Percentiles rank a stretch among this genome's conserved stretches.
These are phyloP conservation scores for Beroe ovata DNA, from an alignment of 37 sponge, comb jelly and placozoan species.

Conservation along the genomic window DNA sequence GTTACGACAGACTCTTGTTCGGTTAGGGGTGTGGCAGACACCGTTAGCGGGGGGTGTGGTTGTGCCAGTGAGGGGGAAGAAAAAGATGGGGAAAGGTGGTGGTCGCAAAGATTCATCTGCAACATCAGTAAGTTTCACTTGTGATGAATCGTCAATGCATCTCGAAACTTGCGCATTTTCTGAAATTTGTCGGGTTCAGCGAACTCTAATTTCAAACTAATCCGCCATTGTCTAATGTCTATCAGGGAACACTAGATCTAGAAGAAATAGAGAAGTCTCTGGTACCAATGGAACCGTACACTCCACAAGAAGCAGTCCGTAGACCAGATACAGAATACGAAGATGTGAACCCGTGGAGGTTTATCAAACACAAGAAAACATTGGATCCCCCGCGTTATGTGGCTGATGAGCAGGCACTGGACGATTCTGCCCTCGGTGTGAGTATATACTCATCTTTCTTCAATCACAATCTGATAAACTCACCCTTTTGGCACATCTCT, in stretches of 20 bases:
- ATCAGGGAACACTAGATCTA: background rate
- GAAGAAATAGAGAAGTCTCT: background rate
- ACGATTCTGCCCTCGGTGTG: constrained; percentile 21
- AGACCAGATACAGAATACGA: constrained; percentile 45
- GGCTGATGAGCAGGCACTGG: background rate
- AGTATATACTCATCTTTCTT: too few species aligned
- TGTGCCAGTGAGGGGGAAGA: background rate
- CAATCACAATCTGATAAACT: too few species aligned
- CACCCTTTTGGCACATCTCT: too few species aligned
- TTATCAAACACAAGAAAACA: constrained; percentile 16
- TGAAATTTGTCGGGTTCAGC: too few species aligned
- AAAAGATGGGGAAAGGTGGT: background rate
- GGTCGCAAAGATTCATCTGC: background rate
- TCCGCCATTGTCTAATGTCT: too few species aligned
- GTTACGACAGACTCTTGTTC: background rate
- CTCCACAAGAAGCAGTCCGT: background rate
- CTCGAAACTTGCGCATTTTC: too few species aligned
- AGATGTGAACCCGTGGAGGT: background rate
- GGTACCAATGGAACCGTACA: background rate
- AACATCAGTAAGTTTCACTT: background rate
- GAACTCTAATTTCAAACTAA: too few species aligned
- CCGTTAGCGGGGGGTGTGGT: background rate
- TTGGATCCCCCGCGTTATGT: background rate
- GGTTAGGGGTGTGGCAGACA: constrained; percentile 12
- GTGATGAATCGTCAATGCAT: too few species aligned